Percentiles rank a stretch among this genome's conserved stretches.
Evolutionary conservation across 1,140 invertebrate genomes (phyloP).

Genomic region (Chymomyza costata): DNA sequence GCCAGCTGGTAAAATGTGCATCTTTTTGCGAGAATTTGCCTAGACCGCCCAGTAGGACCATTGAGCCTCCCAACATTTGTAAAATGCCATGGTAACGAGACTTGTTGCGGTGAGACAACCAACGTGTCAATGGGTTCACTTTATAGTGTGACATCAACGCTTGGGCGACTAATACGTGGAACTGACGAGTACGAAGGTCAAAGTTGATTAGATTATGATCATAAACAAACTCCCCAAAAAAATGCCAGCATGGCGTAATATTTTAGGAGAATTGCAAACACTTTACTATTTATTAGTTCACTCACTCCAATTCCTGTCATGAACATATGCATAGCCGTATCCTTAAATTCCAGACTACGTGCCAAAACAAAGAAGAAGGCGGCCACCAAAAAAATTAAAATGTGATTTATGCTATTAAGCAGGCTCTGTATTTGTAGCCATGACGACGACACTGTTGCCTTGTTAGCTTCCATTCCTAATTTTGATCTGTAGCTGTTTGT

Average conservation of each 20-base stretch:
- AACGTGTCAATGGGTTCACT: conserved; percentile 57
- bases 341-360: conserved; percentile 51
- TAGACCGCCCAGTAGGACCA: conserved; percentile 52
- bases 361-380: conserved; percentile 59
- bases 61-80: conserved; percentile 54
- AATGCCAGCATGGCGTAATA: too few relatives aligned
- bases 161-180: conserved; percentile 60
- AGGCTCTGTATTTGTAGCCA: conserved; percentile 62
- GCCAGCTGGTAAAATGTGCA: conserved; percentile 61
- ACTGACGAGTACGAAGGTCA: conserved; percentile 39
- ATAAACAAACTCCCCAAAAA: too few relatives aligned
- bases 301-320: conserved; percentile 58
- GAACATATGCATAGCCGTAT: conserved; percentile 71
- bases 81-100: conserved; percentile 60
- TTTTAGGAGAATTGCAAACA: too few relatives aligned
- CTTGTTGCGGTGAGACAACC: conserved; percentile 64
- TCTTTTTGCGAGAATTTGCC: conserved; percentile 61
- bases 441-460: not conserved
- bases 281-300: conserved; percentile 3
- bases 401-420: conserved; percentile 65
- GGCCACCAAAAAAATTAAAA: conserved; percentile 58
- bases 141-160: conserved; percentile 71
- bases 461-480: conserved; percentile 10
- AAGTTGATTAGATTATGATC: too few relatives aligned
- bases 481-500: not conserved